Conservation (phyloP, 1,140 invertebrate genomes). For the Macrotrachela quadricornifera region DNA sequence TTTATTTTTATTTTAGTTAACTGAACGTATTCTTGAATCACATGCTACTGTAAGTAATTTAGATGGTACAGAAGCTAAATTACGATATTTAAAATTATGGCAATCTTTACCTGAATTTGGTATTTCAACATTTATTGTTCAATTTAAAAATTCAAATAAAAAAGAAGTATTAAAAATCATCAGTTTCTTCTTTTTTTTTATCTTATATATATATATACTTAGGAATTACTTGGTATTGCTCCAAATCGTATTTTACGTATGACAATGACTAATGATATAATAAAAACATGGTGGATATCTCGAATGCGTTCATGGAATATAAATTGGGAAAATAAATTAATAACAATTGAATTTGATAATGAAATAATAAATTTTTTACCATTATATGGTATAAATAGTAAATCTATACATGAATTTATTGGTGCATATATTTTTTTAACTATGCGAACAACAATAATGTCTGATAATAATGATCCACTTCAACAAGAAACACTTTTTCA, state of each 20-base stretch:
- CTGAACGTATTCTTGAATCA: conserved; percentile 75
- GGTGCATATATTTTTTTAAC: no score
- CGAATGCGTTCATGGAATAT: conserved; percentile 96
- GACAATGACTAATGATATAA: conserved; percentile 73
- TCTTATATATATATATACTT: no score
- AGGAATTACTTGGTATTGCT: conserved; percentile 74
- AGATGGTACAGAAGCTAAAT: conserved; percentile 65
- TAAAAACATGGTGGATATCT: conserved; percentile 90
- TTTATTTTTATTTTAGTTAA: conserved; percentile 38
- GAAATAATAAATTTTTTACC: no score
- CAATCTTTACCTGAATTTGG: conserved; percentile 88
- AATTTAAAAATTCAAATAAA: conserved; percentile 44
- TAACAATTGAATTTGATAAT: conserved; percentile 69
- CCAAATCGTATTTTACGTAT: conserved; percentile 84
- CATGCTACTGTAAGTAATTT: conserved; percentile 86
- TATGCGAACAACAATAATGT: no score
- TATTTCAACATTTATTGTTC: conserved; percentile 79
- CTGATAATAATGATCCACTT: no score
- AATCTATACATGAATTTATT: no score
- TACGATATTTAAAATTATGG: conserved; percentile 94
- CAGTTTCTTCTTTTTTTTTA: no score
- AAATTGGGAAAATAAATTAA: conserved; percentile 93
- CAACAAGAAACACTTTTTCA: no score
- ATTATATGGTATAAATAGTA: no score
- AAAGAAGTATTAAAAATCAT: conserved; percentile 25